Percentiles rank a stretch among this genome's conserved stretches.
Evolutionary conservation across 2,888 invertebrate species (phyloP).

Genomic region (Endomychus coccineus): DNA sequence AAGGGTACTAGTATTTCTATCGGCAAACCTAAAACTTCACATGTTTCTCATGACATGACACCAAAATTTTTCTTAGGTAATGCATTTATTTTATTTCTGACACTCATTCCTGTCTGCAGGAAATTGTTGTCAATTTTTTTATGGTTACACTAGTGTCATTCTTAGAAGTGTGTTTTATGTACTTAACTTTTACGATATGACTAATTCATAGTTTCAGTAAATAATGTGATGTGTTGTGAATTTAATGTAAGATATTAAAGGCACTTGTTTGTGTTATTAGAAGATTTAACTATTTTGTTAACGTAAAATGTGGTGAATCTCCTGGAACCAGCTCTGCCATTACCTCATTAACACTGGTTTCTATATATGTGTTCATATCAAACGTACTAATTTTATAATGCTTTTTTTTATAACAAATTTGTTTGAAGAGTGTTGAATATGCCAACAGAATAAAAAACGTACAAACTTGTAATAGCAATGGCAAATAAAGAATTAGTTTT

Average conservation of each 20-base stretch:
- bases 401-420: constrained; percentile 27
- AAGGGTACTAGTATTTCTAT: constrained; percentile 13
- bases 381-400: constrained; percentile 35
- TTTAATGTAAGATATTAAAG: constrained; percentile 15
- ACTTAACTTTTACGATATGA: constrained; percentile 32
- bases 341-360: constrained; percentile 38
- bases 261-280: constrained; percentile 12
- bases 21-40: constrained; percentile 13
- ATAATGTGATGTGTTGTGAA: constrained; percentile 5
- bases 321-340: constrained; percentile 39
- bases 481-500: constrained; percentile 48
- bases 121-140: constrained; percentile 24
- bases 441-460: constrained; percentile 24
- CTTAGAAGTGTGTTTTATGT: constrained; percentile 35
- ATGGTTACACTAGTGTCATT: constrained; percentile 19
- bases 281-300: constrained; percentile 29
- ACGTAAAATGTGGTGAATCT: constrained; percentile 37
- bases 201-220: constrained; percentile 4
- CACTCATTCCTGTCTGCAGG: constrained; percentile 18
- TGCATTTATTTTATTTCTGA: constrained; percentile 34
- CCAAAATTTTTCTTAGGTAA: constrained; percentile 26
- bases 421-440: constrained; percentile 12
- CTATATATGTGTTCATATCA: constrained; percentile 41
- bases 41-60: constrained; percentile 14
- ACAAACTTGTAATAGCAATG: constrained; percentile 35